phyloP scores from a whole-genome alignment of 2,797 vertebrate species.

The Erpetoichthys calabaricus region DNA sequence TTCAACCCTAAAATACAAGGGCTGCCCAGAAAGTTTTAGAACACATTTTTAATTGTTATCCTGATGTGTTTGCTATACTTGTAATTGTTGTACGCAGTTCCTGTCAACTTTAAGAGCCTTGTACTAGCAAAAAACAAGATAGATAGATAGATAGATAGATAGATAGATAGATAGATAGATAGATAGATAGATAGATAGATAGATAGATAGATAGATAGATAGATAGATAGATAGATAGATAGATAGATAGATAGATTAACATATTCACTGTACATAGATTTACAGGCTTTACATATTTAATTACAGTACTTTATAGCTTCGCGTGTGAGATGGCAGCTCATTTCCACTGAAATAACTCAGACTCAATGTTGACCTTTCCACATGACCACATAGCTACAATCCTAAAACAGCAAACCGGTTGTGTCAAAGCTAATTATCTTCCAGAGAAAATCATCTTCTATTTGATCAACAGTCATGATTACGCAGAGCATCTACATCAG shows the following conservation, averaged over 20 bases:
- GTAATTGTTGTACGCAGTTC: too few relatives aligned
- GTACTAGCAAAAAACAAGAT: not conserved
- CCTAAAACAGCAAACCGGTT: constrained; percentile 28
- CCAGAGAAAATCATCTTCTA: constrained; percentile 5
- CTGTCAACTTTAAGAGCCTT: too few relatives aligned
- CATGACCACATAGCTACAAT: constrained; percentile 23
- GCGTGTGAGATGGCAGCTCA: not conserved
- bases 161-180: too few relatives aligned
- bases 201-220: not conserved
- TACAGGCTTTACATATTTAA: not conserved
- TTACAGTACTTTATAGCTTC: not conserved
- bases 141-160: not conserved
- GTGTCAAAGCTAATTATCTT: constrained; percentile 33
- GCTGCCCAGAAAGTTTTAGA: too few relatives aligned
- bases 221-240: not conserved
- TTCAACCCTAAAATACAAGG: too few relatives aligned
- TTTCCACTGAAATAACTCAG: constrained; percentile 1
- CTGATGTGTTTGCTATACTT: too few relatives aligned
- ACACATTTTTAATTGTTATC: too few relatives aligned
- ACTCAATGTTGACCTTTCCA: constrained; percentile 33
- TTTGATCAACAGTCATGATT: not conserved
- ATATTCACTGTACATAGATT: not conserved
- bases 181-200: not conserved
- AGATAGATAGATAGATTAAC: not conserved
- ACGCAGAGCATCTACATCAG: too few relatives aligned